Percentiles rank a stretch among this genome's conserved stretches.
Conservation (phyloP, 2,113 vertebrate species). For the Uropsilus gracilis region DNA sequence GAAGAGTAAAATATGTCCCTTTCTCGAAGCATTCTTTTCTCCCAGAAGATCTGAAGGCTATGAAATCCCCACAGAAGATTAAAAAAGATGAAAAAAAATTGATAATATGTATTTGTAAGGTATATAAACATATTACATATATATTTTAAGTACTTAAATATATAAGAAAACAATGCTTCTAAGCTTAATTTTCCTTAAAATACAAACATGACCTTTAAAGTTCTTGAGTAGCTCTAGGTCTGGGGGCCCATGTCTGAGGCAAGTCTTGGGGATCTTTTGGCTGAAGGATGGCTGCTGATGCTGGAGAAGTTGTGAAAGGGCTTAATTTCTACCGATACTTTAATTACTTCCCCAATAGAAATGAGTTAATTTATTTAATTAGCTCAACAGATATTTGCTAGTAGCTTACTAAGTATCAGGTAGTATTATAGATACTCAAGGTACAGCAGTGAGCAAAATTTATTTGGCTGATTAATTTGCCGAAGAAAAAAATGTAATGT, state of each 20-base stretch:
- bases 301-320: background rate
- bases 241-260: background rate
- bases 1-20: background rate
- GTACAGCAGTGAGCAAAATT: background rate
- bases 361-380: too few species aligned
- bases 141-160: background rate
- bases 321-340: background rate
- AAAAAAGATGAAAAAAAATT: background rate
- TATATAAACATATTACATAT: background rate
- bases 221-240: background rate
- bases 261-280: background rate
- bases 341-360: background rate
- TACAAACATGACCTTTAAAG: background rate
- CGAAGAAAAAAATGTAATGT: background rate
- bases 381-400: background rate
- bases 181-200: background rate
- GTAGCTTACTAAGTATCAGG: background rate
- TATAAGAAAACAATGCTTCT: background rate
- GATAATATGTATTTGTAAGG: background rate
- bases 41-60: background rate
- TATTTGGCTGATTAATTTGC: background rate
- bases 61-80: background rate
- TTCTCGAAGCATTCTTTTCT: slow-evolving; percentile 4
- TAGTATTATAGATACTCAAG: background rate
- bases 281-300: background rate